Evolutionary conservation across 2,797 vertebrate genomes (phyloP), one percentile per base, ranked within the genome.

Genomic region (Hyperoplus lanceolatus): DNA sequence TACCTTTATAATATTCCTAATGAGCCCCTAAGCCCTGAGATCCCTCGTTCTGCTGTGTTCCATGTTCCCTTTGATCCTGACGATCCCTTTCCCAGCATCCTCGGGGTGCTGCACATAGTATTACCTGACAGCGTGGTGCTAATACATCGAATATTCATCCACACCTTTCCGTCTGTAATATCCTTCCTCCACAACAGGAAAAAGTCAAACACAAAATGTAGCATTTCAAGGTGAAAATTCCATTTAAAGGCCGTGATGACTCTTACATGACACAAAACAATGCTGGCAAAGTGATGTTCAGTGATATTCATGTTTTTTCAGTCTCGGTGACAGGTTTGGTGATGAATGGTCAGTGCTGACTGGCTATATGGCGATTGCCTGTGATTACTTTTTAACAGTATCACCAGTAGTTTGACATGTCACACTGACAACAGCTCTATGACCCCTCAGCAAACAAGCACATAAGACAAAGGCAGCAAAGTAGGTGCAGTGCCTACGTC

Each of bases 1-100:
- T 87, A 94, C 91, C 93, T 93, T 93, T 85, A 89, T 95, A 94
- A 94, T 94, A 90, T 93, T 93, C 83, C 86, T 95, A 95, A 95
- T 95, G 94, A 95, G 94, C 85, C 92, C 81, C 86, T 94, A 94
- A 95, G 93, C 93, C 89, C 83, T 67, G 61, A 88, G 92, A 95
- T 95, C 91, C 92, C 80, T 92, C 87, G 77, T 93, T 93, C 92
- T 91, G 92, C 87, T 83, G 74, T 92, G 87, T 91, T 91, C 84
- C 83, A 83, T 88, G 61, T 88, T 89, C 83, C 85, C 94, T 95
- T 95, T 95, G 94, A 95, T 95, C 95, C 87, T 90, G 80, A 87
- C 86, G 80, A 92, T 93, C 83, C 90, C 79, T 90, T 93, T 93
- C 86, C 87, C 86, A 87, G 87, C 86, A 86, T 90, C 91, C 90